Base-by-base conservation (phyloP, 2,113 vertebrate genomes). In the Oostethus manadensis region DNA sequence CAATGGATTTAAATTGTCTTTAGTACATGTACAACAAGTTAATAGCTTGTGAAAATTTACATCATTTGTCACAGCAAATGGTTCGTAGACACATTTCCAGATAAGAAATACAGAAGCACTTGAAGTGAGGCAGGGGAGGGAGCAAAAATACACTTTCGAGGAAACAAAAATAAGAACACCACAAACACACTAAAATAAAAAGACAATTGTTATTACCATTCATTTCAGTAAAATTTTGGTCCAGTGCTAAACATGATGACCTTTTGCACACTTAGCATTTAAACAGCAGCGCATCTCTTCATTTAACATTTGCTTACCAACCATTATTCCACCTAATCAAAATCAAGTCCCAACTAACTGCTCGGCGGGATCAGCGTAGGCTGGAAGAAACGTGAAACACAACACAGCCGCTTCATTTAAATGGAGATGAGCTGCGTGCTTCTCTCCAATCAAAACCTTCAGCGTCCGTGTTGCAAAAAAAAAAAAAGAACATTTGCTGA, bases 61-160 rank as follows among this genome's bases (percentile, higher is more conserved):
- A 35, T 51, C 1, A 43, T 46, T 45, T 23, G 3, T 58, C 50
- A 14, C 17, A 22, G 26, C 17, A 29, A 51, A 7, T 45, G 3
- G 40, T 18, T 33, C 2, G 18, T 43, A 20, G 4, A 26, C 20
- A 48, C 3, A 62, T 40, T 26, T 59, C 15, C 1, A 11, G 74
- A 73, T 87, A 82, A 87, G 82, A 86, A 86, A 86, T 79, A 86
- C 85, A 89, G 86, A 78, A 93, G 90, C 91, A 93, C 89, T 92
- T 92, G 60, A 90, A 82, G 90, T 62, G 90, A 90, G 86, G 21
- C 7, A n/a, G 90, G 85, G 14, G 68, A 85, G 88, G 90, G 74
- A 90, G 69, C 91, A 79, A 92, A 88, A 84, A 81, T 92, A 23
- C 15, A 2, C 1, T 13, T 3, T 9, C 38, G 14, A 42, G 38